Conservation (phyloP, 1,140 invertebrate species). For the Colletes gigas region DNA sequence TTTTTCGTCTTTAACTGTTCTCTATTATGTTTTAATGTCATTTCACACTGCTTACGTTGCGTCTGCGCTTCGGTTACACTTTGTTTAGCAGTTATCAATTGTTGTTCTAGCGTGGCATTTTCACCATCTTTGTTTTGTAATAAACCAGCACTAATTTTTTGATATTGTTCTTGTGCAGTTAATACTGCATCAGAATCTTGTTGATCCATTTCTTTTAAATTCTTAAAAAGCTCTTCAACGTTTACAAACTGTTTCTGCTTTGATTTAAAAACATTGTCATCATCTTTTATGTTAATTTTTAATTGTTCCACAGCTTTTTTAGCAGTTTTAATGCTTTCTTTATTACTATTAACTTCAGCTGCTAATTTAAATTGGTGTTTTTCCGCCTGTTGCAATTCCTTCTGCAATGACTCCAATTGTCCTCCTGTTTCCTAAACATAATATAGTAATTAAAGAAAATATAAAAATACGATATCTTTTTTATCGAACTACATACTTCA, state of each 20-base stretch:
- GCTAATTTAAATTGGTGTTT: slow-evolving; percentile 86
- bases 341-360: slow-evolving; percentile 86
- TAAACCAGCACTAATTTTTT: slow-evolving; percentile 92
- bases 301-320: slow-evolving; percentile 87
- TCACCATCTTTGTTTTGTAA: slow-evolving; percentile 90
- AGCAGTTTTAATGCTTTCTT: slow-evolving; percentile 87
- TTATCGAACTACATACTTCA: slow-evolving; percentile 78
- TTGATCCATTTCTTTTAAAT: slow-evolving; percentile 86
- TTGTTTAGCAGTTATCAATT: slow-evolving; percentile 91
- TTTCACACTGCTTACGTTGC: slow-evolving; percentile 89
- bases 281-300: slow-evolving; percentile 86
- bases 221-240: slow-evolving; percentile 85
- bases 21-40: slow-evolving; percentile 88
- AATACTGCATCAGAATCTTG: slow-evolving; percentile 86
- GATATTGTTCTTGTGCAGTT: slow-evolving; percentile 89
- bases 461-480: slow-evolving; percentile 18
- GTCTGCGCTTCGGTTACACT: slow-evolving; percentile 89
- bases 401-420: slow-evolving; percentile 85
- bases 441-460: slow-evolving; percentile 5
- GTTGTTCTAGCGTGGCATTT: slow-evolving; percentile 93
- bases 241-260: slow-evolving; percentile 87
- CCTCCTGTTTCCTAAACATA: slow-evolving; percentile 56
- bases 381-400: slow-evolving; percentile 85
- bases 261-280: slow-evolving; percentile 84
- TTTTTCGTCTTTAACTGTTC: slow-evolving; percentile 86